phyloP scores from a whole-genome alignment of 1,140 invertebrate genomes.

The Drosophila arawakana region DNA sequence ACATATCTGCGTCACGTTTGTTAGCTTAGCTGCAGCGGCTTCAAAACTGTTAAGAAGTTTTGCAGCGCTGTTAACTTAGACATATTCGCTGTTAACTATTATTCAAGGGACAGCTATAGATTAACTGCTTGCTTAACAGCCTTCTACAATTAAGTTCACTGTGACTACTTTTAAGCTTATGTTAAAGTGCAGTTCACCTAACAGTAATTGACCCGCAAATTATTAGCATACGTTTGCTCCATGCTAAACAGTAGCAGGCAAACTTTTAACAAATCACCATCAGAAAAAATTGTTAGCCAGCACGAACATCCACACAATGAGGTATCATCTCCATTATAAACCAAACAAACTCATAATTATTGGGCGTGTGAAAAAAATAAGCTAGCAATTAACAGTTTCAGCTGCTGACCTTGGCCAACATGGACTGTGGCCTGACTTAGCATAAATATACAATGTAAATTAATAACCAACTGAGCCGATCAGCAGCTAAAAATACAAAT shows the following conservation, averaged over 20 bases:
- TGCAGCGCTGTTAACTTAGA: no score
- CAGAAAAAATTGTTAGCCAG: no score
- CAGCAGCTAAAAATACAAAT: conserved; percentile 49
- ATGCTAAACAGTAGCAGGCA: not conserved
- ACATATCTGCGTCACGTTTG: no score
- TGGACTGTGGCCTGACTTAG: conserved; percentile 49
- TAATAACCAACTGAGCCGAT: not conserved
- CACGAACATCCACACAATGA: not conserved
- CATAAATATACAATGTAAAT: conserved; percentile 64
- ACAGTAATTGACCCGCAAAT: no score
- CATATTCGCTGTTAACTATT: not conserved
- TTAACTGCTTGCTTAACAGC: no score
- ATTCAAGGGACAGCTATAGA: no score
- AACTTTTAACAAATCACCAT: not conserved
- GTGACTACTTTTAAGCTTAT: no score
- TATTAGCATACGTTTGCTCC: no score
- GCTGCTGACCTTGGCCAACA: conserved; percentile 66
- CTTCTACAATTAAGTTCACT: no score
- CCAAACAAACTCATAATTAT: conserved; percentile 23
- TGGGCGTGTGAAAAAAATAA: conserved; percentile 28
- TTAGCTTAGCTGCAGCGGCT: no score
- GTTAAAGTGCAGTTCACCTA: no score
- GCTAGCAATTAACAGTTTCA: conserved; percentile 45
- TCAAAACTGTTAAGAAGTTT: no score
- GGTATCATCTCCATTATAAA: conserved; percentile 20